These are phyloP conservation scores for Sarcophaga bullata DNA, from an alignment of 1,140 invertebrate genomes.

Conservation along the genomic window DNA sequence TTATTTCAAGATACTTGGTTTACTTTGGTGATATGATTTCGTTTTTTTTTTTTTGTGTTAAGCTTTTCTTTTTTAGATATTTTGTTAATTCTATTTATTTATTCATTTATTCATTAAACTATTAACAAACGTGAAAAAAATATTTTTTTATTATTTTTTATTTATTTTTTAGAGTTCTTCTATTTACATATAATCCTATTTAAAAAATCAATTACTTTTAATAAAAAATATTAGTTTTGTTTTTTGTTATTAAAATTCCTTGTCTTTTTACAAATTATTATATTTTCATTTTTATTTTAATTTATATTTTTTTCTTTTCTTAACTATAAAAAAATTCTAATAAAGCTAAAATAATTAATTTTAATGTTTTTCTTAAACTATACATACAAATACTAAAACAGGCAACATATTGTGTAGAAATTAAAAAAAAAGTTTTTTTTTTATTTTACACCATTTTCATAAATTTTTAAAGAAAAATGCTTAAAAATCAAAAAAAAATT, in stretches of 20 bases:
- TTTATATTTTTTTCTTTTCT: slow-evolving; percentile 21
- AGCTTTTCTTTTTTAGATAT: background rate
- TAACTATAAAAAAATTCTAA: slow-evolving; percentile 23
- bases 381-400: background rate
- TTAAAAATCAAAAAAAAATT: no score
- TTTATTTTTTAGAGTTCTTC: slow-evolving; percentile 1
- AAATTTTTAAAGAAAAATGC: no score
- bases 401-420: background rate
- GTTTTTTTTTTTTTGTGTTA: slow-evolving; percentile 23
- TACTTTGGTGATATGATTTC: slow-evolving; percentile 36
- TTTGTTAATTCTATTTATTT: background rate
- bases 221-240: background rate
- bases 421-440: background rate
- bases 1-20: slow-evolving; percentile 36
- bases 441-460: background rate
- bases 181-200: background rate
- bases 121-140: background rate
- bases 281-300: slow-evolving; percentile 20
- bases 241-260: slow-evolving; percentile 6
- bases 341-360: slow-evolving; percentile 25
- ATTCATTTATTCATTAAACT: background rate
- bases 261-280: slow-evolving; percentile 14
- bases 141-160: background rate
- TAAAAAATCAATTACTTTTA: background rate
- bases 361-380: background rate